Evolutionary conservation across 2,797 vertebrate species (phyloP), one percentile per base, ranked within the genome.

Genomic region (Loris lydekkerianus): DNA sequence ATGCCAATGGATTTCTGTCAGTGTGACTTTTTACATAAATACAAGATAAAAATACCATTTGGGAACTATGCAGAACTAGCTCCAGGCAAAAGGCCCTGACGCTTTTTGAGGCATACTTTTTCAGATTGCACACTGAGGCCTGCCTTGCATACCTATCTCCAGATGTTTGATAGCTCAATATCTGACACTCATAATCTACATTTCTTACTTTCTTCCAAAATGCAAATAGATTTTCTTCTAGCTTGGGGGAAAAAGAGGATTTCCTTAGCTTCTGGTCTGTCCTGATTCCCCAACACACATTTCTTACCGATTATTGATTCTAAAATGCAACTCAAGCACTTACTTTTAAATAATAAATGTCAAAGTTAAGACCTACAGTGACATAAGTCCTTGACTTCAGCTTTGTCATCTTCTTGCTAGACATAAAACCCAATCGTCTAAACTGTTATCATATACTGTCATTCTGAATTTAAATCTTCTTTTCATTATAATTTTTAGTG

Each of bases 11-110:
- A 80, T 95, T 92, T 89, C 98, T 97, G 97, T 96, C 97, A 98
- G 72, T 96, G 97, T 97, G 98, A 98, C 98, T 98, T 98, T 98
- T 97, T 80, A 95, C 92, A 97, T 98, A 98, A 98, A 98, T 98
- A 98, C 92, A 97, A 98, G 97, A 98, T 98, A 98, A 97, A 98
- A 98, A 97, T 96, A 75, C 96, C 98, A 96, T 94, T 96, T 96
- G 97, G 89, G 97, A 98, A 98, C 98, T 97, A 97, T 97, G 96
- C 29, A 31, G 88, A 98, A 97, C 94, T 98, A 98, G 98, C 98
- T 97, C 85, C 90, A 98, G 98, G 98, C 98, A 95, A 89, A 97
- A 97, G 95, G 96, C 94, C 76, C 93, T 7, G 21, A 94, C 96
- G 90, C 75, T 94, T 97, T 94, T 97, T 96, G 93, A 4, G 89